These are phyloP conservation scores for Lithophane leautieri DNA, from an alignment of 2,888 invertebrate genomes.

Conservation along the genomic window DNA sequence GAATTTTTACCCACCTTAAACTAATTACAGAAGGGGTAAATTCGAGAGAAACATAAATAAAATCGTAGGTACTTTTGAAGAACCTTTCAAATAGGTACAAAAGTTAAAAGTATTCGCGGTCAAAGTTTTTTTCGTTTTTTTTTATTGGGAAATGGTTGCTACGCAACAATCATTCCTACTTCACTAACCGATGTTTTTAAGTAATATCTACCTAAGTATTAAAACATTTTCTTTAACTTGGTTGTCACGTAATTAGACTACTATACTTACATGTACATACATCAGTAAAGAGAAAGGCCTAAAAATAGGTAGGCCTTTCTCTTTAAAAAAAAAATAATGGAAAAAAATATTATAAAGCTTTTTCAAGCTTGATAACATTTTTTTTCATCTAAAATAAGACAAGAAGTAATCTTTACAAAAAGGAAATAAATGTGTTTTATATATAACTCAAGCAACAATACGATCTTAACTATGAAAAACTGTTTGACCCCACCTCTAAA, in stretches of 20 bases:
- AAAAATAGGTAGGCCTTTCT: too few relatives aligned
- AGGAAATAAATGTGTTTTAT: background rate
- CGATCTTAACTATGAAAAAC: background rate
- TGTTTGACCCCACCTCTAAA: background rate
- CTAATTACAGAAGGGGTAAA: background rate
- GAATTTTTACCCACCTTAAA: background rate
- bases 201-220: background rate
- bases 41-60: background rate
- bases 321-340: too few relatives aligned
- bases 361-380: too few relatives aligned
- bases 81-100: background rate
- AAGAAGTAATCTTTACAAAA: background rate
- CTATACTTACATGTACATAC: too few relatives aligned
- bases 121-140: background rate
- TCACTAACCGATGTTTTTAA: background rate
- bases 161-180: background rate
- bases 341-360: too few relatives aligned
- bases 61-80: background rate
- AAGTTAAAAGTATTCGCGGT: slow-evolving; percentile 4
- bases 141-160: background rate
- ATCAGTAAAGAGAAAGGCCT: too few relatives aligned
- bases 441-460: background rate
- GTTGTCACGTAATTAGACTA: background rate
- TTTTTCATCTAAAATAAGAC: background rate
- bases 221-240: background rate